Conservation (phyloP, 2,113 vertebrate genomes). For the Scomber colias region DNA sequence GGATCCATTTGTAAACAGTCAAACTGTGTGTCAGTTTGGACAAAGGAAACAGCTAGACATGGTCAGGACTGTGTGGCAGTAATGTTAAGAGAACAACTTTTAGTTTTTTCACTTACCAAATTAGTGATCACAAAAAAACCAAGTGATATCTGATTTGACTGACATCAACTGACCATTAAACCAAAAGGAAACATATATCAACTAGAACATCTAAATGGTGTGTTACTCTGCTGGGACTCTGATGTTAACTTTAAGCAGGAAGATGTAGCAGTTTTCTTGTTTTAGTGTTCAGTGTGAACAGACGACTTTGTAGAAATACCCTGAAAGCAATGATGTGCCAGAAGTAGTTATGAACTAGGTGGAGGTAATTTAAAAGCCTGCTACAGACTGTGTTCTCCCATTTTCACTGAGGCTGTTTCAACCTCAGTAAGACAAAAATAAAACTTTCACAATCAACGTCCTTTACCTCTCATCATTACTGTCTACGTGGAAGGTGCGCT, state of each 20-base stretch:
- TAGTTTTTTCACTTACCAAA: no score
- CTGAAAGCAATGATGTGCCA: background rate
- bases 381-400: background rate
- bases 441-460: background rate
- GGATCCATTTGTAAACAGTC: background rate
- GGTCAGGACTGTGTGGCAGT: no score
- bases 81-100: no score
- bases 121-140: no score
- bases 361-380: background rate
- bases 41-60: no score
- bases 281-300: background rate
- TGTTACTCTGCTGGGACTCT: no score
- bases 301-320: background rate
- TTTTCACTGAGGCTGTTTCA: background rate
- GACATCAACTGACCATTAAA: background rate
- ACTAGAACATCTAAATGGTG: background rate
- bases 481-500: conserved; percentile 95
- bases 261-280: no score
- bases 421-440: background rate
- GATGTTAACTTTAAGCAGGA: no score
- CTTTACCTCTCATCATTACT: conserved; percentile 91
- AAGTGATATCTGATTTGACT: background rate
- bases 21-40: no score
- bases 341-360: background rate
- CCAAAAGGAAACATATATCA: background rate